These are phyloP conservation scores for Corythoichthys haematopterus DNA, from an alignment of 2,113 vertebrate species.

Conservation along the genomic window DNA sequence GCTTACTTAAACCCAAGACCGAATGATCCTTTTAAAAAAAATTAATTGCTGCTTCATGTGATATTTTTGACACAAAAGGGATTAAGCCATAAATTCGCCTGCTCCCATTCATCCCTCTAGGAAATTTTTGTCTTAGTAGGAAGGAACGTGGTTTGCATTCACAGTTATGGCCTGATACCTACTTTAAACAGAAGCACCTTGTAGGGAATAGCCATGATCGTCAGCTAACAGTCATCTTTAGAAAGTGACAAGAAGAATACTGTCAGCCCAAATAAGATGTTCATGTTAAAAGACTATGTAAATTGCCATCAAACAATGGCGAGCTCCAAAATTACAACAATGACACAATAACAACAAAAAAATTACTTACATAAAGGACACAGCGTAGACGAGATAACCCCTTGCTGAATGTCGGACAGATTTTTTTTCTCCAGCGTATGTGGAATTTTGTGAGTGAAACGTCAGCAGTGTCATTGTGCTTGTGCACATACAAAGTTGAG, in stretches of 20 bases:
- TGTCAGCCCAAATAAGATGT: neutral
- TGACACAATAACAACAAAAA: neutral
- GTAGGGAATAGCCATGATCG: neutral
- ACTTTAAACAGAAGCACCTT: constrained; percentile 7
- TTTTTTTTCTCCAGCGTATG: constrained; percentile 27
- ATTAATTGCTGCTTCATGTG: neutral
- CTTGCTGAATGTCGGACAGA: constrained; percentile 9
- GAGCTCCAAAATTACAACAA: neutral
- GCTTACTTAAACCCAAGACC: neutral
- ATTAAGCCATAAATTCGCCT: neutral
- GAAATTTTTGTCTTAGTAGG: neutral
- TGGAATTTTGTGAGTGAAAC: constrained; percentile 38
- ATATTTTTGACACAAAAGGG: constrained; percentile 4
- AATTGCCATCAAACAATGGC: neutral
- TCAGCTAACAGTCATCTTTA: neutral
- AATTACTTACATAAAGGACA: neutral
- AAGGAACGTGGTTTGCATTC: constrained; percentile 19
- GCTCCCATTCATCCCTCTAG: neutral
- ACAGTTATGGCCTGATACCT: constrained; percentile 7
- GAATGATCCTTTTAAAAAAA: neutral
- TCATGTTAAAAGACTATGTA: neutral
- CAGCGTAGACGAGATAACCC: neutral
- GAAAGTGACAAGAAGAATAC: neutral
- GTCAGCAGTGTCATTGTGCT: constrained; percentile 12
- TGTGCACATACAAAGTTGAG: constrained; percentile 1